Percentiles rank a stretch among this genome's conserved stretches.
phyloP scores from a whole-genome alignment of 2,797 vertebrate species.

The Anabacerthia variegaticeps region DNA sequence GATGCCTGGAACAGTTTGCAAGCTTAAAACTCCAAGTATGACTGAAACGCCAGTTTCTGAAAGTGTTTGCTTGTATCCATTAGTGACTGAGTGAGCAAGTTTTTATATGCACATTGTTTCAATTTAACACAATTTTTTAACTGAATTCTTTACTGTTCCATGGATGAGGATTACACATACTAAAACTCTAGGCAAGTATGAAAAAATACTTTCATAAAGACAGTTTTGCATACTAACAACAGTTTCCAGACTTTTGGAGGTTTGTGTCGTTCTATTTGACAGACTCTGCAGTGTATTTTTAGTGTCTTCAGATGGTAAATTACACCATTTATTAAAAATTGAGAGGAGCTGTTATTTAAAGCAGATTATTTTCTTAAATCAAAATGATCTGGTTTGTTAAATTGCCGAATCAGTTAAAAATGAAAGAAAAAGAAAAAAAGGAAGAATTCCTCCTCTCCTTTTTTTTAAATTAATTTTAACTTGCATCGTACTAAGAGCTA shows the following conservation, averaged over 20 bases:
- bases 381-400: background rate
- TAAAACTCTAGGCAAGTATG: background rate
- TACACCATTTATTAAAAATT: background rate
- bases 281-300: background rate
- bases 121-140: constrained; percentile 7
- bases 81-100: background rate
- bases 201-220: background rate
- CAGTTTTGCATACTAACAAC: background rate
- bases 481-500: background rate
- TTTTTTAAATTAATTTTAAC: background rate
- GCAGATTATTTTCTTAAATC: background rate
- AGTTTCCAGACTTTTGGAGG: background rate
- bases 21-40: background rate
- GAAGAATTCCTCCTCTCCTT: background rate
- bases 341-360: background rate
- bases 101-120: background rate
- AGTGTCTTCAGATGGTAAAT: background rate
- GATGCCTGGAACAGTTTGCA: background rate
- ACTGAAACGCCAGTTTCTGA: background rate
- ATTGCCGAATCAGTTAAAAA: background rate
- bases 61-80: background rate
- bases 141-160: constrained; percentile 2
- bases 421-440: fast-evolving
- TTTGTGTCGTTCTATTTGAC: background rate
- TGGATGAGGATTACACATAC: background rate